Base-by-base conservation (phyloP, 1,140 invertebrate species). In the Camponotus pennsylvanicus region DNA sequence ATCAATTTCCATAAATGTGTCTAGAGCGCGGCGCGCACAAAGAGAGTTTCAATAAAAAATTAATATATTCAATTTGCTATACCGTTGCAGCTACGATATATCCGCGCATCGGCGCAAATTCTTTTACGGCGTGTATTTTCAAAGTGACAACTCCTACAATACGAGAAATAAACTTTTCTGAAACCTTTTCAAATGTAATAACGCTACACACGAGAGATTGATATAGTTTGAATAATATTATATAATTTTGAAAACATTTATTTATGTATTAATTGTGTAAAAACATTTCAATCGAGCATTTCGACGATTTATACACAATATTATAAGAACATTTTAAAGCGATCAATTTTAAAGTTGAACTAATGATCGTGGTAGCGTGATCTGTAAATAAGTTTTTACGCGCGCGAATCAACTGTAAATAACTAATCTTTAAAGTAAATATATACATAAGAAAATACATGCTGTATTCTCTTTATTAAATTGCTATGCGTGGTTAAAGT, bases 1-100 rank as follows among this genome's bases (percentile, higher is more conserved):
- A 83, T 75, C 79, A 83, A 75, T 83, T 83, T 75, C 57, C 79
- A 83, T 83, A 75, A 83, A 83, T 37, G 32, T 42, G 21, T 73
- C 37, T 42, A 34, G 21, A 82, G 40, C 40, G 8, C 13, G 52
- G 6, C 27, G 8, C 52, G 7, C 9, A 70, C 64, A 82, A 40
- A 83, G 55, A 61, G 37, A 49, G 37, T 37, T 61, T 2, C 34
- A 61, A 61, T 49, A 61, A 83, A 75, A 83, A 59, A 45, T 63
- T 83, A 42, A 83, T 63, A 63, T 61, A 73, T 73, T 55, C 55
- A 83, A 83, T 75, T 83, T 63, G 21, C 21, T 57, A 42, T 37
- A 71, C 1, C 11, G 18, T 52, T 13, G 15, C 45, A 8, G 37
- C 37, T 66, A 64, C 34, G 21, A 82, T 15, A 15, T 40, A 79